Percentiles rank a stretch among this genome's conserved stretches.
phyloP scores from a whole-genome alignment of 2,888 invertebrate species.

The Eutolmus rufibarbis region DNA sequence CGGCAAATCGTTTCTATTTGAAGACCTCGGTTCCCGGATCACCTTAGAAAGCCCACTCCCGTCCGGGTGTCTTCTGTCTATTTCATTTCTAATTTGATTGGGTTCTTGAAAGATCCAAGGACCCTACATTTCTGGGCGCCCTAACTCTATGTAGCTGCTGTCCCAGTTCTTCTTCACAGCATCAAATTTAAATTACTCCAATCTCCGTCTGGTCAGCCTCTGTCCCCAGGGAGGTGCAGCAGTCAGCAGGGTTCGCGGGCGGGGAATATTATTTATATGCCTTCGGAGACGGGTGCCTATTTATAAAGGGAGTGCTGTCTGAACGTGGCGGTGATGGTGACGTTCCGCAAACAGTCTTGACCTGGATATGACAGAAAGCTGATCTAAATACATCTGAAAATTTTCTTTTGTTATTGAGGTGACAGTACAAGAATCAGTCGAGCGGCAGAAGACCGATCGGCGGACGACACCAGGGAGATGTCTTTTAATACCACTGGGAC shows the following conservation, averaged over 20 bases:
- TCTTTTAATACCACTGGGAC: background rate
- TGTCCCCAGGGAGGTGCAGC: background rate
- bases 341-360: background rate
- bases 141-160: background rate
- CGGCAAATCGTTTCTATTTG: background rate
- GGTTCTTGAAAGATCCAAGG: background rate
- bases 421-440: background rate
- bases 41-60: background rate
- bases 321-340: background rate
- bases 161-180: background rate
- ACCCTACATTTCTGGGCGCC: background rate
- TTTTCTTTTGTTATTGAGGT: background rate
- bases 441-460: background rate
- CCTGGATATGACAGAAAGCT: background rate
- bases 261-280: background rate
- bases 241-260: background rate
- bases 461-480: background rate
- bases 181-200: background rate
- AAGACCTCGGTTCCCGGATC: background rate
- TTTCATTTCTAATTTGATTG: background rate
- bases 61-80: background rate
- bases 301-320: background rate
- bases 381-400: background rate
- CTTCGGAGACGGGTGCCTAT: background rate
- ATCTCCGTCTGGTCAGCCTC: background rate